Evolutionary conservation across 2,113 vertebrate species (phyloP), one percentile per base, ranked within the genome.

Genomic region (Macheiramphus alcinus): DNA sequence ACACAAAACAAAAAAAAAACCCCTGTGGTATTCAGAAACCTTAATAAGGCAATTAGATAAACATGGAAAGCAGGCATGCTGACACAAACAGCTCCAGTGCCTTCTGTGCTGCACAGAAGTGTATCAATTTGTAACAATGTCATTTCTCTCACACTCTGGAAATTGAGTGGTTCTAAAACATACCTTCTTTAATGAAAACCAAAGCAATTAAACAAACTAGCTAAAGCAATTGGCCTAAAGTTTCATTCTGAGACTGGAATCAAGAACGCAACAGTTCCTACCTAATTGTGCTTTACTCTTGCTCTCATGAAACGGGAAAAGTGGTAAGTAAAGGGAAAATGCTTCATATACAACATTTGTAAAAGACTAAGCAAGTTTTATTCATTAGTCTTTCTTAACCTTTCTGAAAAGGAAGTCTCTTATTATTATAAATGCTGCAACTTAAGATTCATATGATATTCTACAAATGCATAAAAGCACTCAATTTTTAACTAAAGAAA

Each of bases 331-430:
- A 74, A 59, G 13, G 23, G 17, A 80, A 88, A 91, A 85, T 4
- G 1, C 4, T 72, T 87, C 17, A 45, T 43, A n/a, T 0, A 19
- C 0, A 11, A 36, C 10, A n/a, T 36, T 40, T 3, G 1, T 34
- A 45, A 38, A 78, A 79, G 29, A 48, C 31, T 47, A 67, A 36
- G 40, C 21, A 71, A 66, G 14, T 61, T 88, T 86, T 70, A 66
- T 38, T 72, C 29, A 59, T 59, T 55, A 72, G 13, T 18, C 32
- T 73, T 27, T 34, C n/a, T 59, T 52, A 82, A 80, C 7, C 18
- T 68, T 72, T 79, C 59, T 42, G n/a, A 45, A 89, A 91, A 88
- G 32, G 5, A 75, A n/a, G 20, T 36, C 10, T 31, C 70, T 26
- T 62, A 29, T 45, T 34, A 23, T 45, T 63, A 61, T 17, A 72